Base-by-base conservation (phyloP, 2,888 invertebrate species). In the Bugulina stolonifera region DNA sequence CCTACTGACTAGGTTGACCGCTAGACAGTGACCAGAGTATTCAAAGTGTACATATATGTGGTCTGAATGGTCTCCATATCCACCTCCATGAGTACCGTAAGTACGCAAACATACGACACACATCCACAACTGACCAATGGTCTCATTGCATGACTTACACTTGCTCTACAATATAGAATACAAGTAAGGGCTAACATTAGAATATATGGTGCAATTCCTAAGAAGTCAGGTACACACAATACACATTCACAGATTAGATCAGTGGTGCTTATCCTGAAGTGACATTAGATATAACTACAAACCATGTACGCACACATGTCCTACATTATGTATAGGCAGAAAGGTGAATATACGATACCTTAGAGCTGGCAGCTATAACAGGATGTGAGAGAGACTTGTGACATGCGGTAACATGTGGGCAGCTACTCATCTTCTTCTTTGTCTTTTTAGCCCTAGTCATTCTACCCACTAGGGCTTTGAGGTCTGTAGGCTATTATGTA, bases 1-100 rank as follows among this genome's bases (percentile, higher is more conserved):
- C 80, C 90, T 89, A 0, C 92, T 93, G 0, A 91, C 89, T 73
- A 94, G 84, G 83, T 94, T 94, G 89, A 94, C 77, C 1, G 80
- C 79, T 75, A 84, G 73, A 58, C 77, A 76, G 90, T 83, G 93
- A 43, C 18, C 10, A 18, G 43, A 43, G 18, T 43, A 43, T 18
- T 43, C 18, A 43, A 10, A 43, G 43, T 43, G 43, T 10, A 43
- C 18, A 18, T 10, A 18, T 10, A 43, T 43, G 18, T 43, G 43
- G 18, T 43, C 43, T 10, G 43, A 10, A 10, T 5, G 18, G 43
- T 43, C 43, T 43, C 10, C 18, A 10, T 5, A 43, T 5, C 18
- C 43, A 10, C 10, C 18, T 5, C 43, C 43, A 18, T 43, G 43
- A 43, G 10, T 43, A 18, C 10, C 43, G 18, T 43, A 43, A 18